A percentile compares a stretch with the other conserved stretches of the same genome.
These are phyloP conservation scores for Amphimedon queenslandica DNA, from an alignment of 37 sponge, comb jelly and placozoan species.

Conservation along the genomic window DNA sequence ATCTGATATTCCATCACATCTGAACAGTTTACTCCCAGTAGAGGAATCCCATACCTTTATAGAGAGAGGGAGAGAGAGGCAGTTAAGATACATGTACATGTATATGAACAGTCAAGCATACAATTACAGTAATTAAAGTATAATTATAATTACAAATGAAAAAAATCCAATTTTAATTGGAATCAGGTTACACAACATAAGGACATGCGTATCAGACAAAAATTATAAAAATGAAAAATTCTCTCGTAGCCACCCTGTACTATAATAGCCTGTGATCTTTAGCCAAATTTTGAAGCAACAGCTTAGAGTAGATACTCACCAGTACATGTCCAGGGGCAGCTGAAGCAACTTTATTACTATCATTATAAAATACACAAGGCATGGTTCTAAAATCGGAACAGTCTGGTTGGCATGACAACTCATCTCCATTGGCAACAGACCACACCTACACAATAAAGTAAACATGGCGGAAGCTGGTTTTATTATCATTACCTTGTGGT, in stretches of 20 bases:
- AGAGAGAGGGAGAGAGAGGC: not conserved
- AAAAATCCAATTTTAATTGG: not conserved
- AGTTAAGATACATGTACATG: too few species aligned
- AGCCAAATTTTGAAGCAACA: too few species aligned
- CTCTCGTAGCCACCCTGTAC: too few species aligned
- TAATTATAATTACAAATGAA: not conserved
- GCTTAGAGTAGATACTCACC: too few species aligned
- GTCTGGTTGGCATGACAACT: constrained; percentile 1
- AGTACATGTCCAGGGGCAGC: constrained; percentile 16
- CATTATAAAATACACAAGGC: constrained; percentile 32
- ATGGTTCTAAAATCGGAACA: constrained; percentile 7
- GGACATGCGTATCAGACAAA: too few species aligned
- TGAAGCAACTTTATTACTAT: constrained; percentile 34
- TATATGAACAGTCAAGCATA: not conserved
- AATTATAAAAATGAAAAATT: too few species aligned
- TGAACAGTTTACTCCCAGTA: constrained; percentile 3
- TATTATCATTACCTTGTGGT: constrained; percentile 38
- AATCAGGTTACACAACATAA: too few species aligned
- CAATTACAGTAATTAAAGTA: not conserved
- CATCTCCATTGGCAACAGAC: constrained; percentile 9
- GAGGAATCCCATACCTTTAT: constrained; percentile 41
- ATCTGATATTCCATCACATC: constrained; percentile 6
- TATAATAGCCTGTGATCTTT: too few species aligned
- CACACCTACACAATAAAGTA: constrained; percentile 24
- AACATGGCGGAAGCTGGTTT: not conserved